Evolutionary conservation across 2,888 invertebrate genomes (phyloP).

Genomic region (Poecilobothrus nobilitatus): DNA sequence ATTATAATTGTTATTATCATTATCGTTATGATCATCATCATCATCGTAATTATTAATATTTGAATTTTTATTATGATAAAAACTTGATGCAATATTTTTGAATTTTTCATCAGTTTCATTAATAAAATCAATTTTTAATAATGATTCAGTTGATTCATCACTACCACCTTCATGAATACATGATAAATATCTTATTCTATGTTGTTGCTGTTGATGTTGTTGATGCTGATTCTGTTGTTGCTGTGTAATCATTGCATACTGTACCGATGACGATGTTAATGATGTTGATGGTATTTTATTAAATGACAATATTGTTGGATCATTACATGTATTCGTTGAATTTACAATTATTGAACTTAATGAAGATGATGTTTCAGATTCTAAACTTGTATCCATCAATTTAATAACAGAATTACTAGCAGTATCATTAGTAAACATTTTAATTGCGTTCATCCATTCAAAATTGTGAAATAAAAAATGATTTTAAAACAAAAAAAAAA

Average conservation of each 20-base stretch:
- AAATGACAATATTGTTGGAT: neutral
- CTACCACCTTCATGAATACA: slow-evolving; percentile 1
- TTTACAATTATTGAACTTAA: neutral
- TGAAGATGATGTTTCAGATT: neutral
- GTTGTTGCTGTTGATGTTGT: neutral
- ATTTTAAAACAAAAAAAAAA: no score
- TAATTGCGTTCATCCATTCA: neutral
- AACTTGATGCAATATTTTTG: neutral
- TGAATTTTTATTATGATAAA: neutral
- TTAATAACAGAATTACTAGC: neutral
- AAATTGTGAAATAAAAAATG: no score
- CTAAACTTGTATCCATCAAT: neutral
- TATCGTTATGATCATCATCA: neutral
- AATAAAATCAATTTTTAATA: slow-evolving; percentile 1
- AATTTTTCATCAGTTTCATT: slow-evolving; percentile 6
- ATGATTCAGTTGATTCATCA: neutral
- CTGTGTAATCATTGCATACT: neutral
- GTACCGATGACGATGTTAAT: neutral
- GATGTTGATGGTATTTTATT: neutral
- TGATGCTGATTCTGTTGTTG: neutral
- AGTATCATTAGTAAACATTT: neutral
- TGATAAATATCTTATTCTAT: neutral
- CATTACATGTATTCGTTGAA: neutral
- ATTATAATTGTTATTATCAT: neutral
- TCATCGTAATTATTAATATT: neutral